A percentile compares a stretch with the other conserved stretches of the same genome.
Conservation (phyloP, 2,113 vertebrate genomes). For the Phrynocephalus versicolor region DNA sequence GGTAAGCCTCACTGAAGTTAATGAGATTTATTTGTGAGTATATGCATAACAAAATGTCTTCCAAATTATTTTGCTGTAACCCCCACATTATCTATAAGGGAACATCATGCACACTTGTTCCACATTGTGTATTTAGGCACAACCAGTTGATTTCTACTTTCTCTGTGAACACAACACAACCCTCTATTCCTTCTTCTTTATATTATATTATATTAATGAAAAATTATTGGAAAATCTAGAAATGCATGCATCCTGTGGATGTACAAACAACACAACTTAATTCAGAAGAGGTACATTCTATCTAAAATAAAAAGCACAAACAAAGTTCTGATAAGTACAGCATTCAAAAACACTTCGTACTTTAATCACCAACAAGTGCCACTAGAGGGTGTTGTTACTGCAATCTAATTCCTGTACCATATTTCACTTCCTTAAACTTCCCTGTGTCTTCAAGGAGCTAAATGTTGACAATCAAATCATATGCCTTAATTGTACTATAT, state of each 20-base stretch:
- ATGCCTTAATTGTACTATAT: background rate
- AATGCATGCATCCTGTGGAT: background rate
- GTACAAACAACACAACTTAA: too few species aligned
- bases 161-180: too few species aligned
- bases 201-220: background rate
- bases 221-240: background rate
- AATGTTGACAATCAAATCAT: background rate
- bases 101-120: too few species aligned
- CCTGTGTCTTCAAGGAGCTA: background rate
- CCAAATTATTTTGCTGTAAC: too few species aligned
- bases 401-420: conserved; percentile 36
- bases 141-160: too few species aligned
- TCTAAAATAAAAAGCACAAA: background rate
- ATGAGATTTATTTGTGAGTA: too few species aligned
- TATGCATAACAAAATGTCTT: too few species aligned
- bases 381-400: conserved; percentile 71
- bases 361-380: conserved; percentile 40
- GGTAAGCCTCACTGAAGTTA: too few species aligned
- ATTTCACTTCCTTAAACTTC: background rate
- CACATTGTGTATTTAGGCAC: too few species aligned
- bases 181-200: too few species aligned
- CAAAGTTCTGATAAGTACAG: background rate
- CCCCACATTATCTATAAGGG: too few species aligned
- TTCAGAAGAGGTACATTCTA: background rate
- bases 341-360: background rate